These are phyloP conservation scores for Eidolon dupreanum DNA, from an alignment of 2,797 vertebrate genomes.

Conservation along the genomic window DNA sequence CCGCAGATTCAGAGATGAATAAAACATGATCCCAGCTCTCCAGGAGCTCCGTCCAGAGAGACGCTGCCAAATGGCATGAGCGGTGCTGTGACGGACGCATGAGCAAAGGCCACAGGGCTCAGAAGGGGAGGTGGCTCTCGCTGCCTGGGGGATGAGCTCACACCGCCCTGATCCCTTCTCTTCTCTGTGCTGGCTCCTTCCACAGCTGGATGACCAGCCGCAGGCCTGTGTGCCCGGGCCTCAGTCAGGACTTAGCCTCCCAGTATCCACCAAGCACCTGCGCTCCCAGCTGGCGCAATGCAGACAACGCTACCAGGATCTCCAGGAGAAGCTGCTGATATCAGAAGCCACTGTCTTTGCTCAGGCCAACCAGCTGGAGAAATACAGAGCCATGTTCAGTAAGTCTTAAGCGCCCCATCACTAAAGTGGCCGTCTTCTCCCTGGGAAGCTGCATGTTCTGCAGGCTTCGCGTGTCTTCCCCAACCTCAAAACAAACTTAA, in stretches of 20 bases:
- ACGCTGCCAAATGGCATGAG: background rate
- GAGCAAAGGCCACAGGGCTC: background rate
- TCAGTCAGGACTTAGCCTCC: background rate
- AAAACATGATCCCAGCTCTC: background rate
- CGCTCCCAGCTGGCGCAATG: conserved; percentile 87
- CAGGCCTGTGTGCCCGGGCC: background rate
- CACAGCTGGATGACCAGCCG: conserved; percentile 40
- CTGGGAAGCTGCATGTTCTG: background rate
- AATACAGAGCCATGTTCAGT: conserved; percentile 93
- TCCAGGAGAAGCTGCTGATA: conserved; percentile 93
- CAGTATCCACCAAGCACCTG: conserved; percentile 83
- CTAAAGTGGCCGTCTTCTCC: background rate
- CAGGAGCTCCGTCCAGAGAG: background rate
- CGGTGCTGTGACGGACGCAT: background rate
- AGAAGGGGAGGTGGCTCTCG: background rate
- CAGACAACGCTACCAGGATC: conserved; percentile 90
- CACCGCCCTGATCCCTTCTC: background rate
- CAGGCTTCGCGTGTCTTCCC: background rate
- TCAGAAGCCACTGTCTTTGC: conserved; percentile 94
- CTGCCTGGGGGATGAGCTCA: background rate
- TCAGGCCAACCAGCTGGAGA: conserved; percentile 93
- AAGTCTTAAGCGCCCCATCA: conserved; percentile 81
- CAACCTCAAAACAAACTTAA: background rate
- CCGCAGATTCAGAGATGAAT: background rate
- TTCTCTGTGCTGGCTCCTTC: background rate